Conservation (phyloP, 2,113 vertebrate species). For the Nerophis lumbriciformis region DNA sequence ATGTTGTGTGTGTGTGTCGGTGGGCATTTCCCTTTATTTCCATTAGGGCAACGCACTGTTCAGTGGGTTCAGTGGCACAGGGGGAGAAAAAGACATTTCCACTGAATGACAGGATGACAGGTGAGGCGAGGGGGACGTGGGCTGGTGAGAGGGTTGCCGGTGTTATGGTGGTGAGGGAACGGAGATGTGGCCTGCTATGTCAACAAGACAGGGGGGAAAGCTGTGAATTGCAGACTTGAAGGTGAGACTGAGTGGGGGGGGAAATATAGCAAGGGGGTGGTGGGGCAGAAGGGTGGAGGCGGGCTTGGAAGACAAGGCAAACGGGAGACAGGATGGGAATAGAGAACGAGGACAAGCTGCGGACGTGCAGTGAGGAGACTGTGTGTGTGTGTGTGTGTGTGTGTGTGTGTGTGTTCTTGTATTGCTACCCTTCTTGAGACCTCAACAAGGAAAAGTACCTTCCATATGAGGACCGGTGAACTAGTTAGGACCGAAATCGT, state of each 20-base stretch:
- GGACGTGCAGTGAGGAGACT: constrained; percentile 19
- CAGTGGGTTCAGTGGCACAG: constrained; percentile 3
- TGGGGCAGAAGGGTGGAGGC: neutral
- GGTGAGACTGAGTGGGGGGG: constrained; percentile 28
- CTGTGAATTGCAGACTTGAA: constrained; percentile 10
- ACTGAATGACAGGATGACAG: constrained; percentile 8
- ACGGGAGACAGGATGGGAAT: constrained; percentile 32
- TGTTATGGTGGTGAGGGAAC: constrained; percentile 2
- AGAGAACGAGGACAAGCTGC: constrained; percentile 35
- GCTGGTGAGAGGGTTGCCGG: constrained; percentile 1
- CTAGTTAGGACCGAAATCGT: too few species aligned
- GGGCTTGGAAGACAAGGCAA: constrained; percentile 15
- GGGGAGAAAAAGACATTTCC: constrained; percentile 13
- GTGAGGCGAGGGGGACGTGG: constrained; percentile 8
- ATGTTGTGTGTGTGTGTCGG: neutral
- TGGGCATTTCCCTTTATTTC: neutral
- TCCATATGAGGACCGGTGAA: too few species aligned
- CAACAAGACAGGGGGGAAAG: constrained; percentile 22
- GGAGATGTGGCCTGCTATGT: constrained; percentile 7
- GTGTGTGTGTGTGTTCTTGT: too few species aligned
- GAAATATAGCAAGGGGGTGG: neutral
- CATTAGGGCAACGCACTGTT: neutral
- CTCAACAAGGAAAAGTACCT: too few species aligned
- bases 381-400: constrained; percentile 8
- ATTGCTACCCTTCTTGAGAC: too few species aligned